Evolutionary conservation across 35 echinoderm and acorn worm genomes (phyloP).

Genomic region (Hemicentrotus pulcherrimus): DNA sequence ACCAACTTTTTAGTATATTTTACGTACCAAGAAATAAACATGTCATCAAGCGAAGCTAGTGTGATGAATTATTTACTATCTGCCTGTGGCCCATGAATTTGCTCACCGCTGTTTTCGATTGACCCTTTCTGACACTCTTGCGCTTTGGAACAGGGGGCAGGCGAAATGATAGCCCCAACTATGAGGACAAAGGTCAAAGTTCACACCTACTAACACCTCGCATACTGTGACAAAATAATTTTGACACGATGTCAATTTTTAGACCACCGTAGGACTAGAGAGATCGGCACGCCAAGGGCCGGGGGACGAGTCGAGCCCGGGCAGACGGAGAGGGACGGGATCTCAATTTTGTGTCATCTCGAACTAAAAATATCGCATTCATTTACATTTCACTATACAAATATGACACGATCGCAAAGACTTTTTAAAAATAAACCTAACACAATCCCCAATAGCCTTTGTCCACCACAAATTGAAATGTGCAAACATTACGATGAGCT

Average conservation of each 20-base stretch:
- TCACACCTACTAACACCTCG: conserved; percentile 13
- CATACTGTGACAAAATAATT: conserved; percentile 10
- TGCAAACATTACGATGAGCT: too few species aligned
- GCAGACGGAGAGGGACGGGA: background rate
- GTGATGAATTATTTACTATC: background rate
- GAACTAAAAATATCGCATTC: background rate
- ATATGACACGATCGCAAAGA: too few species aligned
- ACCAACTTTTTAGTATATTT: background rate
- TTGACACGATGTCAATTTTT: conserved; percentile 11
- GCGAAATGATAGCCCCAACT: background rate
- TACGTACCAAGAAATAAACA: background rate
- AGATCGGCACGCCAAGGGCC: conserved; percentile 10
- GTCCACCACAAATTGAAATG: too few species aligned
- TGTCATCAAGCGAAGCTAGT: background rate
- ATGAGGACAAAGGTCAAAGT: conserved; percentile 13
- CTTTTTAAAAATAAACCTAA: too few species aligned
- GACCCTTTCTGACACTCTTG: background rate
- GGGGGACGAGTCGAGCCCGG: background rate
- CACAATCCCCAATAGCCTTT: too few species aligned
- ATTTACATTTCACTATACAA: background rate
- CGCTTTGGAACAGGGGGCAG: conserved; percentile 5
- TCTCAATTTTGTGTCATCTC: background rate
- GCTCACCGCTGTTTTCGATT: conserved; percentile 32
- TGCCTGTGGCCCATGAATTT: background rate
- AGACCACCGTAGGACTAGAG: background rate